A percentile compares a stretch with the other conserved stretches of the same genome.
phyloP scores from a whole-genome alignment of 2,888 invertebrate species.

The Piscicola geometra region DNA sequence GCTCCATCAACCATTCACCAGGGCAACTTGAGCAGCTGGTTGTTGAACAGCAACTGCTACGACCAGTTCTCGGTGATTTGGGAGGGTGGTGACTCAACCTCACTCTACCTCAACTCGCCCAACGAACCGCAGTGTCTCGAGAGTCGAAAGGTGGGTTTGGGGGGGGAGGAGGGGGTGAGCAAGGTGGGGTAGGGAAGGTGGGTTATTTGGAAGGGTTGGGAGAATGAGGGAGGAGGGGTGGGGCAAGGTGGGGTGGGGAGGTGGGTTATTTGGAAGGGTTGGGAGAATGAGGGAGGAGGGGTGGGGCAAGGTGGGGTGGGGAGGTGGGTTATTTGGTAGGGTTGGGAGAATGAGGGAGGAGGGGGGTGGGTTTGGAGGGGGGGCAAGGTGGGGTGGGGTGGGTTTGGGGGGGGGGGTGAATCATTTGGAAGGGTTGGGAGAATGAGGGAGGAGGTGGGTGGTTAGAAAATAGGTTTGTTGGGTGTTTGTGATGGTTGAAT shows the following conservation, averaged over 20 bases:
- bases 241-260: background rate
- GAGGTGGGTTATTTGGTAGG: too few species aligned
- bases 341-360: background rate
- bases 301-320: too few species aligned
- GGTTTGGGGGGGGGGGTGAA: background rate
- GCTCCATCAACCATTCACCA: slow-evolving; percentile 55
- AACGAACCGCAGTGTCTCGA: slow-evolving; percentile 73
- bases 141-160: slow-evolving; percentile 62
- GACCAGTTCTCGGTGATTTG: slow-evolving; percentile 90
- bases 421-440: background rate
- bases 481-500: too few species aligned
- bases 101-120: slow-evolving; percentile 84
- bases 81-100: slow-evolving; percentile 72
- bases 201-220: background rate
- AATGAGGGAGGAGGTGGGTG: too few species aligned
- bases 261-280: background rate
- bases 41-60: slow-evolving; percentile 87
- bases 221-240: background rate
- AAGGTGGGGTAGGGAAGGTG: background rate
- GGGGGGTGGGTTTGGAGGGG: background rate
- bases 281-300: background rate
- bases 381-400: background rate
- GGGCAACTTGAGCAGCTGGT: slow-evolving; percentile 84
- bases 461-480: too few species aligned
- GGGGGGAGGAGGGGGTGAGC: background rate